Conservation (phyloP, 2,888 invertebrate species). For the Cerceris rybyensis region DNA sequence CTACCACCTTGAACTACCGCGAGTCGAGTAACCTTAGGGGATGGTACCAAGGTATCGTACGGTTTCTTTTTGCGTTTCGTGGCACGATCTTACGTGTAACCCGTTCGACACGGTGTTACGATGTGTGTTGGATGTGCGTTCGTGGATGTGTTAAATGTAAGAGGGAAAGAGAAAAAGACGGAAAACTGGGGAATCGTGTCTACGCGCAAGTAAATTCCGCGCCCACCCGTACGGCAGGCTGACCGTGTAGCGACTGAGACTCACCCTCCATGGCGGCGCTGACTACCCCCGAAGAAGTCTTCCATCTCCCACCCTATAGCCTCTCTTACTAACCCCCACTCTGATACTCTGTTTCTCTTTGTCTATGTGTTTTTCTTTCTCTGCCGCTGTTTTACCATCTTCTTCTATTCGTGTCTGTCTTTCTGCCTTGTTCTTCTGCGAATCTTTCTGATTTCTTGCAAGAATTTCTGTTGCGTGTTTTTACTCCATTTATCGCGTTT, state of each 20-base stretch:
- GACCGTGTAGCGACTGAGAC: slow-evolving; percentile 75
- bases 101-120: not conserved
- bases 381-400: slow-evolving; percentile 6
- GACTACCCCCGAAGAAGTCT: slow-evolving; percentile 61
- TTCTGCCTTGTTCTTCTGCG: not conserved
- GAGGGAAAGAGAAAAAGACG: no score
- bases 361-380: slow-evolving; percentile 6
- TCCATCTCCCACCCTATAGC: slow-evolving; percentile 20
- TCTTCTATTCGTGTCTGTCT: no score
- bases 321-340: slow-evolving; percentile 14
- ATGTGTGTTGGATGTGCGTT: slow-evolving; percentile 6
- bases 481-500: no score
- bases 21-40: not conserved
- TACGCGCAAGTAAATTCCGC: slow-evolving; percentile 41
- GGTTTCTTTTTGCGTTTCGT: not conserved
- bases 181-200: not conserved
- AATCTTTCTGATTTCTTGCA: not conserved
- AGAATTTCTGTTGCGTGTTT: no score
- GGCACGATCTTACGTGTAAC: not conserved
- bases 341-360: not conserved
- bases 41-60: not conserved
- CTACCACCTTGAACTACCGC: not conserved
- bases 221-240: slow-evolving; percentile 70
- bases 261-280: slow-evolving; percentile 71
- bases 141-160: slow-evolving; percentile 6